Evolutionary conservation across 2,797 vertebrate species (phyloP).

Genomic region (Saxicola maurus): DNA sequence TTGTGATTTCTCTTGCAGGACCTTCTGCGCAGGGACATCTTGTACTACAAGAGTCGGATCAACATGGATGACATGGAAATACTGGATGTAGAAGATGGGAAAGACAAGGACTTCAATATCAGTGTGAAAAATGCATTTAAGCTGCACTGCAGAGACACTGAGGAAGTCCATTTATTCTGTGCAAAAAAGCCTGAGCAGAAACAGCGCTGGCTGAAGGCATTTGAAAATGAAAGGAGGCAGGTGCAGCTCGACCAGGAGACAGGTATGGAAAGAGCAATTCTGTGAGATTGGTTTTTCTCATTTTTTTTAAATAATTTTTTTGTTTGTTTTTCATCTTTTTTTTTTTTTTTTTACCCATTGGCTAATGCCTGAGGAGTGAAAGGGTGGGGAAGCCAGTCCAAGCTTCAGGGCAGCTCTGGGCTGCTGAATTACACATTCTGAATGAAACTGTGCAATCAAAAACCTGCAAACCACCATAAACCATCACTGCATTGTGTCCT

Average conservation of each 20-base stretch:
- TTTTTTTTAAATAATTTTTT: too few relatives aligned
- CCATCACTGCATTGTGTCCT: not conserved
- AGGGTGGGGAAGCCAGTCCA: accelerated
- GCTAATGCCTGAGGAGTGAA: not conserved
- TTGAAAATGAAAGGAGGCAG: constrained; percentile 86
- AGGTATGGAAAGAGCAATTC: constrained; percentile 65
- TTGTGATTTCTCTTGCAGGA: constrained; percentile 74
- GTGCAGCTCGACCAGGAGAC: constrained; percentile 90
- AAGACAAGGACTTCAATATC: constrained; percentile 89
- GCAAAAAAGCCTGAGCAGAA: constrained; percentile 93
- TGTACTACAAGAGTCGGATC: constrained; percentile 93
- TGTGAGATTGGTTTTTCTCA: accelerated
- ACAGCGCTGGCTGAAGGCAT: constrained; percentile 90
- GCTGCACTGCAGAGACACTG: constrained; percentile 71
- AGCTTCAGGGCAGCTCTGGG: not conserved
- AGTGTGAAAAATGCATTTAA: constrained; percentile 90
- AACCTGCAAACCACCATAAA: not conserved
- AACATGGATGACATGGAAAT: constrained; percentile 90
- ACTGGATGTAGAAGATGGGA: constrained; percentile 87
- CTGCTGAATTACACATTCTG: not conserved
- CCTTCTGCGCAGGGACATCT: constrained; percentile 87
- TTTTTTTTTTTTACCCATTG: not conserved
- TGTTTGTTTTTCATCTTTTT: accelerated
- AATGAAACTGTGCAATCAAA: not conserved
- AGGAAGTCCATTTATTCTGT: constrained; percentile 86